Conservation (phyloP, 2,113 vertebrate species). For the Hippocampus abdominalis region DNA sequence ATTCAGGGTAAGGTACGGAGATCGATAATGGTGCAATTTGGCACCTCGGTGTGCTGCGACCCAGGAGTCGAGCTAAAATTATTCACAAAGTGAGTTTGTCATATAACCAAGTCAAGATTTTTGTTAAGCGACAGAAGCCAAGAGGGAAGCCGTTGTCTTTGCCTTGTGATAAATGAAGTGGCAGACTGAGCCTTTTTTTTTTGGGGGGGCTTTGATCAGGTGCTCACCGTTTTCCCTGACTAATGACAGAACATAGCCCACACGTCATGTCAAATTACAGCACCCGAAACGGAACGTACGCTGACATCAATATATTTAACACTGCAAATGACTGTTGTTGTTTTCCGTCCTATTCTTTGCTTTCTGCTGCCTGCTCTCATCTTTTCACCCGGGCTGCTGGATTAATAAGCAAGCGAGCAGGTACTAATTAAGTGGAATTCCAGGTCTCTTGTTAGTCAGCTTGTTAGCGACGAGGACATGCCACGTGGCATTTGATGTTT, state of each 20-base stretch:
- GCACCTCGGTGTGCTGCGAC: constrained; percentile 67
- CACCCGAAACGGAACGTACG: constrained; percentile 64
- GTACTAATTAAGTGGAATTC: constrained; percentile 71
- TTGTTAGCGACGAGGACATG: constrained; percentile 68
- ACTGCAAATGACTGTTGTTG: constrained; percentile 62
- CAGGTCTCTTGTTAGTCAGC: constrained; percentile 66
- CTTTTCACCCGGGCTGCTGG: constrained; percentile 58
- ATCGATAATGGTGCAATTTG: constrained; percentile 18
- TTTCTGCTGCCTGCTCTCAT: constrained; percentile 51
- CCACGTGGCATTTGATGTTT: constrained; percentile 69
- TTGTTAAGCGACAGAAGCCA: constrained; percentile 79
- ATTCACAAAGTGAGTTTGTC: constrained; percentile 86
- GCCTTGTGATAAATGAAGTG: constrained; percentile 92
- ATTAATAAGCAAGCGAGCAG: constrained; percentile 67
- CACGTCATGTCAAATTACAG: constrained; percentile 80
- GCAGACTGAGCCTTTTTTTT: constrained; percentile 69
- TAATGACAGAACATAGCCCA: constrained; percentile 79
- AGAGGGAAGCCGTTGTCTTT: constrained; percentile 88
- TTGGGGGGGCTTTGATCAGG: constrained; percentile 95
- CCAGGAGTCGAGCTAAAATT: constrained; percentile 85
- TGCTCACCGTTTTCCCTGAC: constrained; percentile 68
- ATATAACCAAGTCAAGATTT: constrained; percentile 84
- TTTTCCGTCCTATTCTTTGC: constrained; percentile 42
- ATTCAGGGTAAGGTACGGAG: too few species aligned
- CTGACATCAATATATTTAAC: constrained; percentile 71